These are phyloP conservation scores for Spilosoma lubricipeda DNA, from an alignment of 2,888 invertebrate genomes.

Conservation along the genomic window DNA sequence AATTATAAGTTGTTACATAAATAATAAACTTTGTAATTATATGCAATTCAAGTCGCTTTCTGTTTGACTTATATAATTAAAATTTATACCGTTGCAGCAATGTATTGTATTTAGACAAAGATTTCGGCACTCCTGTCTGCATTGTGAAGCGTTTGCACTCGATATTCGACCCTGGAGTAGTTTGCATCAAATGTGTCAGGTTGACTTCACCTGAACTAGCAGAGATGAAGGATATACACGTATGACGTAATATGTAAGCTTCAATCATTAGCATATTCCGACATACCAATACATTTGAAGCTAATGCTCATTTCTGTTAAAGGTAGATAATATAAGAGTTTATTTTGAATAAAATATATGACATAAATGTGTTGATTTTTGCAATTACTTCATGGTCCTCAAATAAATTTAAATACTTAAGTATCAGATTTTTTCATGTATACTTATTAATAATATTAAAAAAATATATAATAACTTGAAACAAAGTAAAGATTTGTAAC, in stretches of 20 bases:
- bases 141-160: slow-evolving; percentile 5
- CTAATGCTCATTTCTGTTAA: no score
- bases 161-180: slow-evolving; percentile 5
- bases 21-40: no score
- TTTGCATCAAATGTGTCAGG: background rate
- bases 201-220: slow-evolving; percentile 4
- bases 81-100: background rate
- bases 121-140: background rate
- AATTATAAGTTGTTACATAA: no score
- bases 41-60: no score
- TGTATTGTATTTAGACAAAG: background rate
- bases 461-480: background rate
- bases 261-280: background rate
- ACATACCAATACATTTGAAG: no score
- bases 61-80: background rate
- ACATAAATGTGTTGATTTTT: no score
- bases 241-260: background rate
- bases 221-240: background rate
- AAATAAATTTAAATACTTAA: no score
- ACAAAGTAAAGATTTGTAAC: background rate
- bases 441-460: no score
- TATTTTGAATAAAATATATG: no score
- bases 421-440: no score
- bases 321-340: no score
- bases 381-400: no score